These are phyloP conservation scores for Cichlasoma orientale DNA, from an alignment of 2,797 vertebrate genomes.

Conservation along the genomic window DNA sequence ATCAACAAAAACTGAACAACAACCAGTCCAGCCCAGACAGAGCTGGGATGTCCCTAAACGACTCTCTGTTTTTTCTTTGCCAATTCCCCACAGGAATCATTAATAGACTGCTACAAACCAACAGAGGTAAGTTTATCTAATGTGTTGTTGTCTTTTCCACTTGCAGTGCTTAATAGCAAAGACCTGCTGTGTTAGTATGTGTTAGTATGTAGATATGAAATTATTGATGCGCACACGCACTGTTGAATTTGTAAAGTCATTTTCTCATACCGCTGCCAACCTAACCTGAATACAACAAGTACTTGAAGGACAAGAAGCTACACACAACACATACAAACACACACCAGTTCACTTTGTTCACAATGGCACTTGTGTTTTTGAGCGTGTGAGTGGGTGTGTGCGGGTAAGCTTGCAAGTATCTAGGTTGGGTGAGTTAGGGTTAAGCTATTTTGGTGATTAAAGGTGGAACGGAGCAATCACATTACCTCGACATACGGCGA, in stretches of 20 bases:
- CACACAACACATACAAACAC: neutral
- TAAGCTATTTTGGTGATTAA: constrained; percentile 63
- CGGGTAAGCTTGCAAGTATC: constrained; percentile 8
- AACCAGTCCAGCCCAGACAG: neutral
- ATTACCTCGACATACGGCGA: constrained; percentile 40
- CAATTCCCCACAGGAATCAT: constrained; percentile 79
- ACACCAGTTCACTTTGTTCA: neutral
- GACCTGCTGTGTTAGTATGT: too few relatives aligned
- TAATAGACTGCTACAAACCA: constrained; percentile 95
- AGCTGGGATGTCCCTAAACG: neutral
- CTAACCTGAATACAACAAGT: constrained; percentile 20
- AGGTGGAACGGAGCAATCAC: constrained; percentile 49
- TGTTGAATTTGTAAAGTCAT: neutral
- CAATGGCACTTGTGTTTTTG: neutral
- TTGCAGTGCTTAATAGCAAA: neutral
- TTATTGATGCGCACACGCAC: constrained; percentile 14
- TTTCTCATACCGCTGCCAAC: neutral
- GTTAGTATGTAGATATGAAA: neutral
- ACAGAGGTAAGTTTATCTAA: constrained; percentile 86
- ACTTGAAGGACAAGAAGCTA: neutral
- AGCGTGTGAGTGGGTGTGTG: neutral
- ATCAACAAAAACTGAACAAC: neutral
- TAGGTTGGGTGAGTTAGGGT: constrained; percentile 30
- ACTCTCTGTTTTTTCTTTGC: neutral
- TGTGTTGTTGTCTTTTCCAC: neutral